Conservation (phyloP, 2,113 vertebrate species). For the Tupaia tana region DNA sequence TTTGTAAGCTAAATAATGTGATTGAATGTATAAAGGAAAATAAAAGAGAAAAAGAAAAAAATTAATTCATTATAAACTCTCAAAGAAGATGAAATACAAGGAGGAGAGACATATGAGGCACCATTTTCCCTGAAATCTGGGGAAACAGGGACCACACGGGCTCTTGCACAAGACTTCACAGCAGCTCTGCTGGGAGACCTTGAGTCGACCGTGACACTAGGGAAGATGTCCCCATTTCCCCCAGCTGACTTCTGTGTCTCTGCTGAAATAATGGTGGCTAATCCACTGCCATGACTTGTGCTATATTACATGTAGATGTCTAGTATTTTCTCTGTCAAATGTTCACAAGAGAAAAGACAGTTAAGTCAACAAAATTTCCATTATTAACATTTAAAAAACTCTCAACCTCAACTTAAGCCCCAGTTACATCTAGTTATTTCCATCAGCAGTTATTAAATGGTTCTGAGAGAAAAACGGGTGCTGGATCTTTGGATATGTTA, state of each 20-base stretch:
- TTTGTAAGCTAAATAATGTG: too few relatives aligned
- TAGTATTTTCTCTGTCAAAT: conserved; percentile 7
- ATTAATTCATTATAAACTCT: not conserved
- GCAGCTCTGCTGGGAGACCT: not conserved
- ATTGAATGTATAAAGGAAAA: too few relatives aligned
- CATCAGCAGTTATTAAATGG: not conserved
- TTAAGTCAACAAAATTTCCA: not conserved
- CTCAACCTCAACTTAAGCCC: not conserved
- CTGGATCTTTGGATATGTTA: not conserved
- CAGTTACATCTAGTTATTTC: not conserved
- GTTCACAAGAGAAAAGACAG: not conserved
- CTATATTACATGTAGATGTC: not conserved
- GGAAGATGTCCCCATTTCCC: too few relatives aligned
- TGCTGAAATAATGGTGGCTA: not conserved
- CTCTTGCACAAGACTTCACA: not conserved
- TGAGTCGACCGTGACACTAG: not conserved
- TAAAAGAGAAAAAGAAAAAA: too few relatives aligned
- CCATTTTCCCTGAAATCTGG: not conserved
- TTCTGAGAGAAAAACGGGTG: not conserved
- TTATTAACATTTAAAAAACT: not conserved
- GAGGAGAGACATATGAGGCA: not conserved
- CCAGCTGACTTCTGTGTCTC: not conserved
- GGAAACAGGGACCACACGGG: not conserved
- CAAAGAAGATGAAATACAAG: not conserved
- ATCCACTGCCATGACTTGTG: not conserved